Percentiles rank a stretch among this genome's conserved stretches.
phyloP scores from a whole-genome alignment of 2,113 vertebrate genomes.

The Pangasianodon hypophthalmus region DNA sequence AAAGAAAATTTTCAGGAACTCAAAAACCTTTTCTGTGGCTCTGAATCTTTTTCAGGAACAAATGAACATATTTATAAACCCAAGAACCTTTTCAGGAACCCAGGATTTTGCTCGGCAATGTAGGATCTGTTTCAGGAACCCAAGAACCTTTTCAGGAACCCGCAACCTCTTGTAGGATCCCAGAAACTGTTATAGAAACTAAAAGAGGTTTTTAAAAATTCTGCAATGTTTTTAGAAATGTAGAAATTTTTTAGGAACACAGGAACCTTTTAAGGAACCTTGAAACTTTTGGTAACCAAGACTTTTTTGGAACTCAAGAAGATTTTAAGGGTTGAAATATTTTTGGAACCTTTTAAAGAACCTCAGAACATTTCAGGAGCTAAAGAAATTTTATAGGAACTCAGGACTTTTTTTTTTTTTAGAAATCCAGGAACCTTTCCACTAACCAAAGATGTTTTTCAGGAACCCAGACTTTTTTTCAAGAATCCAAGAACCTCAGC shows the following conservation, averaged over 20 bases:
- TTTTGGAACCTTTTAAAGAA: not conserved
- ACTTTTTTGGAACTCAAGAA: not conserved
- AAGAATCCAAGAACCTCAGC: not conserved
- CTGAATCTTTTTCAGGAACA: not conserved
- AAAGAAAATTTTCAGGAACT: not conserved
- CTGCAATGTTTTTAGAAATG: too few species aligned
- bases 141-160: not conserved
- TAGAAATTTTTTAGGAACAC: not conserved
- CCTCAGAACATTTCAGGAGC: not conserved
- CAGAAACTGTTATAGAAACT: too few species aligned
- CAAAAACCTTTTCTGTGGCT: not conserved
- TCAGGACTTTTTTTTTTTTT: not conserved
- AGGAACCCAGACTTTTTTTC: not conserved
- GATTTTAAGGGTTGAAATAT: not conserved
- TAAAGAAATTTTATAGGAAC: not conserved
- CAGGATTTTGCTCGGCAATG: not conserved
- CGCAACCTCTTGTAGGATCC: not conserved
- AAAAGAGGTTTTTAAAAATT: too few species aligned
- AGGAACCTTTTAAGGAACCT: not conserved
- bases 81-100: not conserved
- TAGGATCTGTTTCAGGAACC: not conserved
- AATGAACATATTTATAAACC: not conserved
- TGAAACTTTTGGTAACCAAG: not conserved
- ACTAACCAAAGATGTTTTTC: not conserved
- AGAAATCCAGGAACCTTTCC: not conserved